Percentiles rank a stretch among this genome's conserved stretches.
These are phyloP conservation scores for Zaprionus obscuricornis DNA, from an alignment of 2,888 invertebrate species.

Conservation along the genomic window DNA sequence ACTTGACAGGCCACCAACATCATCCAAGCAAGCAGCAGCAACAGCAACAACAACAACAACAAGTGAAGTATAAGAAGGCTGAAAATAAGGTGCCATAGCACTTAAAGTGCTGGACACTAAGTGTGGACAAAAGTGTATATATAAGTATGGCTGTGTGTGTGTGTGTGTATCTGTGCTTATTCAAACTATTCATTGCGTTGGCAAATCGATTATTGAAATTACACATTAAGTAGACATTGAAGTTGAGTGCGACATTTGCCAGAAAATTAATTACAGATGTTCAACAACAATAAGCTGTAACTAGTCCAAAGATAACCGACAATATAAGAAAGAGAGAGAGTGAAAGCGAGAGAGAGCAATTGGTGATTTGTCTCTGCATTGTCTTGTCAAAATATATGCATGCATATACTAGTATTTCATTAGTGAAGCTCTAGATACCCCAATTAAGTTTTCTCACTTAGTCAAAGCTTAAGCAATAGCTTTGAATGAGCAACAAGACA, in stretches of 20 bases:
- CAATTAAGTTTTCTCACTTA: conserved; percentile 30
- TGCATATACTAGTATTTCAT: conserved; percentile 21
- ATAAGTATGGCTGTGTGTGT: too few relatives aligned
- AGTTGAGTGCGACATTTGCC: conserved; percentile 24
- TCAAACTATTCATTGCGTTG: conserved; percentile 1
- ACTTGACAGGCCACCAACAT: background rate
- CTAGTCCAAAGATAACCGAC: too few relatives aligned
- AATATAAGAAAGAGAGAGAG: too few relatives aligned
- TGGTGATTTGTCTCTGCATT: too few relatives aligned
- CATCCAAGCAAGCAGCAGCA: background rate
- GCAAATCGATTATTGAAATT: conserved; percentile 49
- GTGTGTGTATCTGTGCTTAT: too few relatives aligned
- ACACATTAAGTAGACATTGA: conserved; percentile 18
- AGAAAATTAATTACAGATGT: conserved; percentile 47
- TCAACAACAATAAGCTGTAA: conserved; percentile 11
- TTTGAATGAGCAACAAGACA: conserved; percentile 4
- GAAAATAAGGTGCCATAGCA: conserved; percentile 13
- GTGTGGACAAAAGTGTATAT: conserved; percentile 14
- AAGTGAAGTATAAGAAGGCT: conserved; percentile 13
- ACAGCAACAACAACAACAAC: background rate
- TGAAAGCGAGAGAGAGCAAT: too few relatives aligned
- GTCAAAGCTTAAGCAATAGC: too few relatives aligned
- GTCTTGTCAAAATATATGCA: background rate
- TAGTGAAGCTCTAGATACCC: conserved; percentile 26
- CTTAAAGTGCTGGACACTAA: too few relatives aligned